Conservation (phyloP, 2,113 vertebrate species). For the Leptocoma aspasia region DNA sequence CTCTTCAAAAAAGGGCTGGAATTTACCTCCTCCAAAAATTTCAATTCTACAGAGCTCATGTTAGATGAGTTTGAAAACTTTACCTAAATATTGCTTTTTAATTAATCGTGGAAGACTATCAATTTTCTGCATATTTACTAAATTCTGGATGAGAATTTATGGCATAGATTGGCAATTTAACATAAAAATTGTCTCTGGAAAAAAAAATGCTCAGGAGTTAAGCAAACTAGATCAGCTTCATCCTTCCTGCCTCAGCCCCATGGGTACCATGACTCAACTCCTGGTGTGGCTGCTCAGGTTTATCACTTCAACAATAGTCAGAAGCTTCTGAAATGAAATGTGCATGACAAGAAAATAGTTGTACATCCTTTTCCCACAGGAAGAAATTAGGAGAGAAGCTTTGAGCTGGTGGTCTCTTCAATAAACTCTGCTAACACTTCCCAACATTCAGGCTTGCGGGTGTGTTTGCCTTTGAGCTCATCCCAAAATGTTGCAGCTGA, state of each 20-base stretch:
- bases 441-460: neutral
- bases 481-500: neutral
- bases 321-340: conserved; percentile 19
- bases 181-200: neutral
- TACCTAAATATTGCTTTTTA: neutral
- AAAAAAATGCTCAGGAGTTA: neutral
- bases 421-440: neutral
- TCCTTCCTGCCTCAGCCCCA: neutral
- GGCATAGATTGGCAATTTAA: neutral
- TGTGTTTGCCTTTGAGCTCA: neutral
- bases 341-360: conserved; percentile 5
- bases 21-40: neutral
- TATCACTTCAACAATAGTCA: neutral
- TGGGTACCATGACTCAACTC: neutral
- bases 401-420: neutral
- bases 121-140: neutral
- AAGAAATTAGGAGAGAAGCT: neutral
- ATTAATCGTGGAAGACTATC: neutral
- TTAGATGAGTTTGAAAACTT: neutral
- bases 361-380: neutral
- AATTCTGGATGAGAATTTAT: neutral
- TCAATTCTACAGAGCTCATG: neutral
- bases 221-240: neutral
- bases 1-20: neutral
- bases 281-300: neutral